Base-by-base conservation (phyloP, 2,113 vertebrate species). In the Limnothrissa miodon region DNA sequence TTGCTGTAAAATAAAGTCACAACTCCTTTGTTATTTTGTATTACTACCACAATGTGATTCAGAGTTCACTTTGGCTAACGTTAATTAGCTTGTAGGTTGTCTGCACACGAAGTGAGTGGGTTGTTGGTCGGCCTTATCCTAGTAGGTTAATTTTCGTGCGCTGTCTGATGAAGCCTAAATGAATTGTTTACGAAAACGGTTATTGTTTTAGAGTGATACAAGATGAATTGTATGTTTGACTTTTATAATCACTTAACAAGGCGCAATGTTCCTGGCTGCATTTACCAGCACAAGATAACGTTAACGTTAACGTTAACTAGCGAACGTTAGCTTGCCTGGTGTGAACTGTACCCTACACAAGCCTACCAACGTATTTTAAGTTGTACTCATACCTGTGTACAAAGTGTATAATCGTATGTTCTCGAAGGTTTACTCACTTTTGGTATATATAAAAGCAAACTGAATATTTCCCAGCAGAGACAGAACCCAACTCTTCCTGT, bases 401-500 rank as follows among this genome's bases (percentile, higher is more conserved):
- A 74, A 33, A 36, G 36, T 6, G 15, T 74, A 21, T 74, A 17
- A 1, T 74, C 66, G 5, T 17, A 36, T 25, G 29, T 29, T 10
- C n/a, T 66, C n/a, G 2, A 5, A 11, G 36, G 36, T 33, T 3
- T 15, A 11, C 66, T 74, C 33, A 74, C 66, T 33, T 74, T 74
- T 33, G 36, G 33, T 36, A 17, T 29, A 39, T 74, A 10, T 13
- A 56, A 74, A 29, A 13, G 29, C 36, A 17, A 36, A 29, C 2
- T 74, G 33, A 17, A 15, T 39, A 5, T 74, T 74, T 36, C 66
- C 3, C 29, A 74, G 66, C 29, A 74, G 33, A 74, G 29, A 74
- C 33, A 74, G 59, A 9, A 56, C 51, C 51, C 25, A 62, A 51
- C 70, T 83, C 87, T 88, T 88, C 82, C 85, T 81, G 80, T 83